Evolutionary conservation across 2,113 vertebrate species (phyloP), one percentile per base, ranked within the genome.

Genomic region (Gymnogyps californianus): DNA sequence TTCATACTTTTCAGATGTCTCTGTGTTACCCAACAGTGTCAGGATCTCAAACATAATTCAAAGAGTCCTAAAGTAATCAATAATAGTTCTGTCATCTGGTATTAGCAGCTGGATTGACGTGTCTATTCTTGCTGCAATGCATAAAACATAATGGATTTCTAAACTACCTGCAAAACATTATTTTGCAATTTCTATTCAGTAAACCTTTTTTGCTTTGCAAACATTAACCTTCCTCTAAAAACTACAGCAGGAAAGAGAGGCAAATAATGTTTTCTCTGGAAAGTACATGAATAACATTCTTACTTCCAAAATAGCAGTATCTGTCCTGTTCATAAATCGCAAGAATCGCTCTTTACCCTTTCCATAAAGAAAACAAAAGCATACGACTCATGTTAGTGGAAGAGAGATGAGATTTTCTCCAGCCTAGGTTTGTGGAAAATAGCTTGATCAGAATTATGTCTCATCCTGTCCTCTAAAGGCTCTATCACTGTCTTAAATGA

Each of bases 391-490:
- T 64, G 51, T 84, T 91, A 95, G 69, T 55, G 55, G 77, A 92
- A 93, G 90, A 95, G 52, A 71, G 25, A 94, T 90, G 59, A 89
- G 47, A 61, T 93, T 93, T 95, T 91, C 57, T 67, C 31, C 44
- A 93, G 74, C 42, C 21, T 74, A 77, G 46, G 71, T 92, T 83
- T 92, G 79, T 72, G 86, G 86, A 93, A 96, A 96, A 95, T 81
- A 87, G 55, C 66, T 94, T 86, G 77, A 87, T 95, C 77, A 89
- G 69, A 93, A 89, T 82, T 77, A 92, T 55, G 80, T 92, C 76
- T 71, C 47, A 55, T 84, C 55, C 86, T 76, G 72, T 92, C 28
- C 83, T 89, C 65, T 82, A 59, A 82, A 70, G 65, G 31, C 51
- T 95, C 57, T 84, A 58, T 72, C 87, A 72, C 65, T 46, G 69